A percentile compares a stretch with the other conserved stretches of the same genome.
phyloP scores from a whole-genome alignment of 1,140 invertebrate genomes.

The Cydia fagiglandana region DNA sequence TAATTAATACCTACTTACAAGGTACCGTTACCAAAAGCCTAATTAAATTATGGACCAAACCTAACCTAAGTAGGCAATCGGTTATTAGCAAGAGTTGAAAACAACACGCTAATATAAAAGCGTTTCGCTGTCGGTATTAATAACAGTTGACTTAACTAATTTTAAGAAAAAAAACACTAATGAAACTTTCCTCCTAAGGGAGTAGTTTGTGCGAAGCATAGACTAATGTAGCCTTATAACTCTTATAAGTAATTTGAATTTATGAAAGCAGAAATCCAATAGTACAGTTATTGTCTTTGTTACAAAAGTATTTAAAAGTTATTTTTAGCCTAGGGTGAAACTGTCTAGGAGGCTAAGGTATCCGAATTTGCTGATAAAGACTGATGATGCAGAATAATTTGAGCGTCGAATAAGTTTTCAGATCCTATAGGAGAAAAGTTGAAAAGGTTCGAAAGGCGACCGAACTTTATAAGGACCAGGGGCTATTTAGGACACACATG shows the following conservation, averaged over 20 bases:
- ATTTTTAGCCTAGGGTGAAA: neutral
- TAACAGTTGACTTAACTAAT: neutral
- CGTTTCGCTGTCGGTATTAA: slow-evolving; percentile 5
- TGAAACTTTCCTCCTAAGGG: neutral
- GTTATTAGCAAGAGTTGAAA: neutral
- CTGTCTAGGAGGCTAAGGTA: neutral
- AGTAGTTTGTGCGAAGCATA: slow-evolving; percentile 11
- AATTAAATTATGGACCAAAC: no score
- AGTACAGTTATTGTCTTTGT: neutral
- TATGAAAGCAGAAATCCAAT: neutral
- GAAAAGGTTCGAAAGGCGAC: slow-evolving; percentile 7
- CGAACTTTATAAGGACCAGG: slow-evolving; percentile 9
- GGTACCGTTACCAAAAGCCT: no score
- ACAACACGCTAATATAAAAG: neutral
- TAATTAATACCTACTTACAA: no score
- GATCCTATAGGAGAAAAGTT: slow-evolving; percentile 13
- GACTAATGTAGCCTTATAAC: slow-evolving; percentile 1
- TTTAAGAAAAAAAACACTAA: neutral
- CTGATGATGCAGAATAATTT: slow-evolving; percentile 20
- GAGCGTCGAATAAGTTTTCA: slow-evolving; percentile 4
- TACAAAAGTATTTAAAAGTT: slow-evolving; percentile 7
- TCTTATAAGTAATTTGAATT: slow-evolving; percentile 2
- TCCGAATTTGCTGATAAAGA: slow-evolving; percentile 19
- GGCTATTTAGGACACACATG: neutral
- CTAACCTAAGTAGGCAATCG: neutral